These are phyloP conservation scores for Pristionchus entomophagus DNA, from an alignment of 2,888 invertebrate species.

Conservation along the genomic window DNA sequence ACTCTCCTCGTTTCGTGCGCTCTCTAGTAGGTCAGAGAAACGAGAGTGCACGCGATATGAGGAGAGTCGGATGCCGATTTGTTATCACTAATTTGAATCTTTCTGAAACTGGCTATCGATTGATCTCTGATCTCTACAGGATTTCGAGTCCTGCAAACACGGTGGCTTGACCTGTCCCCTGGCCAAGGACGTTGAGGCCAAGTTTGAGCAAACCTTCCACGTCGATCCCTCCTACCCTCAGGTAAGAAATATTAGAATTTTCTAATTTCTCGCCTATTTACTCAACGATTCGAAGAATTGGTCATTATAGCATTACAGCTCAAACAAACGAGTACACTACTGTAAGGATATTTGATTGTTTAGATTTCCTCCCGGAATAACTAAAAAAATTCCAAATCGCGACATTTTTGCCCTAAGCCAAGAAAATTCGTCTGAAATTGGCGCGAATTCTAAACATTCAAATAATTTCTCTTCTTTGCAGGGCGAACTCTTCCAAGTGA, in stretches of 20 bases:
- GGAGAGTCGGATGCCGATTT: too few species aligned
- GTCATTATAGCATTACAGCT: background rate
- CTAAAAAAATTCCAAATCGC: too few species aligned
- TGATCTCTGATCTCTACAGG: slow-evolving; percentile 28
- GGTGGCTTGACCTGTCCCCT: slow-evolving; percentile 13
- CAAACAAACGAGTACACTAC: background rate
- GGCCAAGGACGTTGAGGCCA: background rate
- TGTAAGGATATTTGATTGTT: too few species aligned
- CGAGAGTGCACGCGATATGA: too few species aligned
- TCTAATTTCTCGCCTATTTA: background rate
- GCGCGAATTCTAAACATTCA: background rate
- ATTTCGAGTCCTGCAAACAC: slow-evolving; percentile 34
- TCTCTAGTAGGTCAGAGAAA: too few species aligned
- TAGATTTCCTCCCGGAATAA: too few species aligned
- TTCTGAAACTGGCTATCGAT: too few species aligned
- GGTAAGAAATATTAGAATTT: background rate
- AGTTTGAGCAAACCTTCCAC: background rate
- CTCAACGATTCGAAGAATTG: background rate
- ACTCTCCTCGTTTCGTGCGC: too few species aligned
- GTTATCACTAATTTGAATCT: background rate
- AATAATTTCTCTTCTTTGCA: slow-evolving; percentile 16
- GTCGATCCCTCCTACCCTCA: slow-evolving; percentile 31
- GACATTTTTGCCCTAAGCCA: background rate
- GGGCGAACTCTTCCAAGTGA: slow-evolving; percentile 36
- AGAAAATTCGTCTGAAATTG: background rate